Base-by-base conservation (phyloP, 2,113 vertebrate species). In the Oostethus manadensis region DNA sequence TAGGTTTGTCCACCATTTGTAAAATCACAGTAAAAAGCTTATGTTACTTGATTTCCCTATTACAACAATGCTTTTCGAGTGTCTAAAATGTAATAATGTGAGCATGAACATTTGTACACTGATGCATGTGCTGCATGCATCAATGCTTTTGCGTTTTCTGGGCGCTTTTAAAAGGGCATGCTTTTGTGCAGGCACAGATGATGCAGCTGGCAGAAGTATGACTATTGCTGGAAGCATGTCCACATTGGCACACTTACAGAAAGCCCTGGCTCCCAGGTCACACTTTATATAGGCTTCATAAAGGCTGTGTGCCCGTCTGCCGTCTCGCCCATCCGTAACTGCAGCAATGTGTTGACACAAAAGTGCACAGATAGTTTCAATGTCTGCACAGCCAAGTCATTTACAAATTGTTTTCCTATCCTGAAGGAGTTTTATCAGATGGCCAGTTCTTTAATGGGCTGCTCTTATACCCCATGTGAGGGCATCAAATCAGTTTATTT, bases 171-270 rank as follows among this genome's bases (percentile, higher is more conserved):
- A 86, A 86, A 86, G 85, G 84, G 75, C 72, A 78, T 76, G 77
- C 81, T 84, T 84, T 86, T 81, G 79, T 86, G 85, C 77, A 77
- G 76, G 73, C 79, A 82, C 83, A 85, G 81, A 83, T 82, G 77
- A 80, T 88, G 84, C 87, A 88, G 83, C 86, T 87, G 87, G 86
- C 87, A 81, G 74, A 71, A 75, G 62, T 77, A 80, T 74, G 83
- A 76, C 71, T 84, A 74, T 83, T 46, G 79, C 87, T 89, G 79
- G 84, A 79, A 88, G 87, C 84, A 56, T 50, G 78, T 80, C 79
- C 78, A 71, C 26, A 53, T 77, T 88, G 87, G 87, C 86, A 87
- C 79, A 81, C 76, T 68, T 83, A 79, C 84, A 83, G 80, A 83
- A 84, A 80, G 67, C 79, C 56, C 64, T 76, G 85, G 84, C 84